These are phyloP conservation scores for Unio delphinus DNA, from an alignment of 2,888 invertebrate genomes.

Conservation along the genomic window DNA sequence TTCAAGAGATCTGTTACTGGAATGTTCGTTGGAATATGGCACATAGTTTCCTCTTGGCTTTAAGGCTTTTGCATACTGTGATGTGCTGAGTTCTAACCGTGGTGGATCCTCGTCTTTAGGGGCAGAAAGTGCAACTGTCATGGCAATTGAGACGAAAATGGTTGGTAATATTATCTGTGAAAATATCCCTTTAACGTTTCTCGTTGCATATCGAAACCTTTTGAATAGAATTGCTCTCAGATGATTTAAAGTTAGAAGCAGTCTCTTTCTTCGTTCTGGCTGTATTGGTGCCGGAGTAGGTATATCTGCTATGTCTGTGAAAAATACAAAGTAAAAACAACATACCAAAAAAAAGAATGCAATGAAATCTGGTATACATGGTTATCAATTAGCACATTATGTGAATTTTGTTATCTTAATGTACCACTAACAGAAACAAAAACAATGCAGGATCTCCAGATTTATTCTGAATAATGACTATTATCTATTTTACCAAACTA, in stretches of 20 bases:
- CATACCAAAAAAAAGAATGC: too few species aligned
- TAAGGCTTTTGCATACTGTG: constrained; percentile 72
- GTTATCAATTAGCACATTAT: too few species aligned
- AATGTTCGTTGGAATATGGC: constrained; percentile 61
- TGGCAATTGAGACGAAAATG: constrained; percentile 69
- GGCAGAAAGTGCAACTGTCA: constrained; percentile 69
- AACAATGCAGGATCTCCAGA: too few species aligned
- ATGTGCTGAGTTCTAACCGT: constrained; percentile 64
- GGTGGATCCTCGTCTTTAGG: constrained; percentile 63
- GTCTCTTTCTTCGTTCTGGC: constrained; percentile 5
- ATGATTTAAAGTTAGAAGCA: constrained; percentile 59
- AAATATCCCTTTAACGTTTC: constrained; percentile 72
- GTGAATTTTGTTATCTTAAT: too few species aligned
- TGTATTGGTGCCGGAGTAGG: too few species aligned
- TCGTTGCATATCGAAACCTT: constrained; percentile 69
- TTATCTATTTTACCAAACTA: too few species aligned
- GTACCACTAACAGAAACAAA: too few species aligned
- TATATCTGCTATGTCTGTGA: too few species aligned
- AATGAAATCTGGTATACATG: too few species aligned
- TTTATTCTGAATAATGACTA: too few species aligned
- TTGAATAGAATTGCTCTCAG: constrained; percentile 71
- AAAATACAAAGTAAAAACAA: too few species aligned
- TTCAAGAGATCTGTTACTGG: constrained; percentile 6
- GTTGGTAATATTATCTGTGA: constrained; percentile 70
- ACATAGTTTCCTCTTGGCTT: constrained; percentile 70